These are phyloP conservation scores for Anniella stebbinsi DNA, from an alignment of 2,797 vertebrate genomes.

Conservation along the genomic window DNA sequence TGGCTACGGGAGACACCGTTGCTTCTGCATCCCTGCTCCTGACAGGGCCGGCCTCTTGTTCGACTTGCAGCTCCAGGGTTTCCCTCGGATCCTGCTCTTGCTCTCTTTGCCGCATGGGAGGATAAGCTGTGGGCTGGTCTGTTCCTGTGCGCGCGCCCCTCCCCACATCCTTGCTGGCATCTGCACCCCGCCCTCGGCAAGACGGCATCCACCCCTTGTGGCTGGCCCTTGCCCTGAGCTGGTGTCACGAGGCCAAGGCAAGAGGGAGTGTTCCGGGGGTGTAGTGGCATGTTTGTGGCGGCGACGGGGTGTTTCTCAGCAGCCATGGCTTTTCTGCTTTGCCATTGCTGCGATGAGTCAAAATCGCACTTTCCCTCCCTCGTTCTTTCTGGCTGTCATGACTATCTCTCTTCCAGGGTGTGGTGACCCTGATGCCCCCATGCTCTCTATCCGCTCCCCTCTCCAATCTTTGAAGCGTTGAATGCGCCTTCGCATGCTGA, in stretches of 20 bases:
- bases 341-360: conserved; percentile 23
- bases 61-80: not conserved
- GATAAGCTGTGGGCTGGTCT: not conserved
- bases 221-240: not conserved
- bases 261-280: not conserved
- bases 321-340: fast-evolving
- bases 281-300: not conserved
- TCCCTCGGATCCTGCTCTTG: not conserved
- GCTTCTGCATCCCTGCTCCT: not conserved
- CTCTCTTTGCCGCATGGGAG: not conserved
- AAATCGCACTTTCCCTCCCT: not conserved
- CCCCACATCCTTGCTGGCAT: not conserved
- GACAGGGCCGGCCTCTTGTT: not conserved
- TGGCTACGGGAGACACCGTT: not conserved
- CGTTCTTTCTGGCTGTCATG: not conserved
- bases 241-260: not conserved
- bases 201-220: not conserved
- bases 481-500: not conserved
- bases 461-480: not conserved
- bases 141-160: not conserved
- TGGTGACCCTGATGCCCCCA: fast-evolving
- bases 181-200: not conserved
- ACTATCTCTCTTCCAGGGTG: not conserved
- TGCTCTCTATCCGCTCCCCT: fast-evolving
- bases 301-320: conserved; percentile 1